A percentile compares a stretch with the other conserved stretches of the same genome.
Evolutionary conservation across 1,140 invertebrate genomes (phyloP).

Genomic region (Trissolcus basalis): DNA sequence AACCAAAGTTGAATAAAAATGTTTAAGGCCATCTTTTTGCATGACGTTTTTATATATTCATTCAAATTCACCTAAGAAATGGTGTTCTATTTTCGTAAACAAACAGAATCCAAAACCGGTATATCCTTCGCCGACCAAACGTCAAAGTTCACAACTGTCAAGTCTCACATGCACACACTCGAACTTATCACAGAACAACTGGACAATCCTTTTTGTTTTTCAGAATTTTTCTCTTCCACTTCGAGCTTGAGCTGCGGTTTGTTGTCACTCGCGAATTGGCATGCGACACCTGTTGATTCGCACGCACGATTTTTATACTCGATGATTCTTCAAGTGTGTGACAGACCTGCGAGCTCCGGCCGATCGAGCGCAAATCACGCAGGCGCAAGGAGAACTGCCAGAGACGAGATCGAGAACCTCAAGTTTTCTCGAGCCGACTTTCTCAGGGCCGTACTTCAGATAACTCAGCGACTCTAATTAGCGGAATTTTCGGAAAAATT

Average conservation of each 20-base stretch:
- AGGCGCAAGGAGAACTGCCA: conserved; percentile 46
- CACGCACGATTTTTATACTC: conserved; percentile 22
- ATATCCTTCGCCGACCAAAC: conserved; percentile 1
- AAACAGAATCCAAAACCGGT: conserved; percentile 2
- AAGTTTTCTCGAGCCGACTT: conserved; percentile 29
- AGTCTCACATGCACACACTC: conserved; percentile 4
- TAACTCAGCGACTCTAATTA: not conserved
- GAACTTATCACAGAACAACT: not conserved
- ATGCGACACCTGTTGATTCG: conserved; percentile 14
- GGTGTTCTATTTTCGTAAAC: not conserved
- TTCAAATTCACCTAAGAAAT: too few relatives aligned
- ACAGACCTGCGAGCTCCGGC: conserved; percentile 12
- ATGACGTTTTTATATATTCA: too few relatives aligned
- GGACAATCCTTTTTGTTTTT: not conserved
- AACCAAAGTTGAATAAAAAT: too few relatives aligned
- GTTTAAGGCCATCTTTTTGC: too few relatives aligned
- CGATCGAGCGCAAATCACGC: conserved; percentile 49
- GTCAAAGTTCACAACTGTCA: conserved; percentile 14
- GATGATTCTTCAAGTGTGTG: conserved; percentile 6
- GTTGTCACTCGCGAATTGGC: conserved; percentile 17
- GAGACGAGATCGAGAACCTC: conserved; percentile 45
- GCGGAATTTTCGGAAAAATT: not conserved
- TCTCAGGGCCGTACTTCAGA: conserved; percentile 32
- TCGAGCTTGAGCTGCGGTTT: not conserved
- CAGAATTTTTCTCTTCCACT: conserved; percentile 2